These are phyloP conservation scores for Mystacornis crossleyi DNA, from an alignment of 2,113 vertebrate genomes.

Conservation along the genomic window DNA sequence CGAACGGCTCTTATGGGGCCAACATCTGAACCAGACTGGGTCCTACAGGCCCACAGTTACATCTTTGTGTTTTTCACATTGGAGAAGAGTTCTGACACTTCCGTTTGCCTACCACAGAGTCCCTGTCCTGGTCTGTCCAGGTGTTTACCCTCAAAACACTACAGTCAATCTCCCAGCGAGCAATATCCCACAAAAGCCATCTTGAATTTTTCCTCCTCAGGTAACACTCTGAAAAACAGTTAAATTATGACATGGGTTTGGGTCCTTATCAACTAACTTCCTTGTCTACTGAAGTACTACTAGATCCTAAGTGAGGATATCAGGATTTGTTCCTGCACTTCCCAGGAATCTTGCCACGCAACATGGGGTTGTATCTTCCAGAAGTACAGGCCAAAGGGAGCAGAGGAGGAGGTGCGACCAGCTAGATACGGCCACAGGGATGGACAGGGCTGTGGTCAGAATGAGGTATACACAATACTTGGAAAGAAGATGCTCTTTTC, in stretches of 20 bases:
- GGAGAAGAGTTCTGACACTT: background rate
- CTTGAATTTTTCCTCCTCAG: background rate
- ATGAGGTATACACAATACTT: background rate
- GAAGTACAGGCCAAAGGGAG: background rate
- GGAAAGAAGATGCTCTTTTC: background rate
- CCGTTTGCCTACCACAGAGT: accelerated
- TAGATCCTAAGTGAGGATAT: background rate
- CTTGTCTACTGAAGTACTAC: background rate
- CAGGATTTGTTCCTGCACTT: background rate
- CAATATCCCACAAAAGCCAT: background rate
- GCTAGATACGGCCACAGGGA: background rate
- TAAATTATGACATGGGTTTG: background rate
- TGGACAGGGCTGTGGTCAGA: background rate
- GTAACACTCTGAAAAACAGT: background rate
- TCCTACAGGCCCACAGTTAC: background rate
- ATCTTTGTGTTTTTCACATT: background rate
- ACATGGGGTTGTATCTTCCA: background rate
- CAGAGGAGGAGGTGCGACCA: background rate
- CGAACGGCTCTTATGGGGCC: background rate
- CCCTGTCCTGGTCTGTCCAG: background rate
- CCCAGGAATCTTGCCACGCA: background rate
- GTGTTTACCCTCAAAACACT: background rate
- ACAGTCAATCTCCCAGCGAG: background rate
- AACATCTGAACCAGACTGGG: background rate
- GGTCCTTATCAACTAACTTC: background rate